Evolutionary conservation across 1,140 invertebrate genomes (phyloP).

Genomic region (Trissolcus basalis): DNA sequence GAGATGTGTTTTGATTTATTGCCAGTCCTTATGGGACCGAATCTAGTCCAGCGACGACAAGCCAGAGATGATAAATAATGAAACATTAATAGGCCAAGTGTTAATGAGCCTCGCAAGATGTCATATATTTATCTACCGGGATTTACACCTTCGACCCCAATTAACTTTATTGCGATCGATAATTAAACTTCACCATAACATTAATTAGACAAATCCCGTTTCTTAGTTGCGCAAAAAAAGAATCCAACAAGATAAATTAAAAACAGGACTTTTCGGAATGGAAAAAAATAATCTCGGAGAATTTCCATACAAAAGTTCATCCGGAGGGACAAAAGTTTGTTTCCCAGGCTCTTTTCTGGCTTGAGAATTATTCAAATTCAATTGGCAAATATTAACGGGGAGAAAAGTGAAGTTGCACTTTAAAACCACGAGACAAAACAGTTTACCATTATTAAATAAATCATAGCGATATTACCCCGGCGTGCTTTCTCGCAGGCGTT

Average conservation of each 20-base stretch:
- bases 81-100: conserved; percentile 42
- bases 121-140: conserved; percentile 30
- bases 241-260: no score
- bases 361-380: conserved; percentile 34
- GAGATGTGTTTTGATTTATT: no score
- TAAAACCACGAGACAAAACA: conserved; percentile 40
- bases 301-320: no score
- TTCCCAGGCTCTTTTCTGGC: conserved; percentile 22
- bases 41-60: conserved; percentile 12
- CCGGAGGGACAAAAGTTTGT: background rate
- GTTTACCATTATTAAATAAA: conserved; percentile 57
- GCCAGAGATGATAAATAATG: conserved; percentile 21
- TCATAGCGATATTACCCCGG: conserved; percentile 39
- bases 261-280: background rate
- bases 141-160: conserved; percentile 40
- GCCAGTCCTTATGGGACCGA: background rate
- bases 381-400: conserved; percentile 40
- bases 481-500: conserved; percentile 50
- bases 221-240: no score
- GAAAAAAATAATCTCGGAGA: background rate
- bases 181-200: background rate
- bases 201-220: background rate
- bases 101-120: conserved; percentile 33
- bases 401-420: conserved; percentile 11
- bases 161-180: conserved; percentile 19